phyloP scores from a whole-genome alignment of 2,113 vertebrate genomes.

The Brachyhypopomus gauderio region DNA sequence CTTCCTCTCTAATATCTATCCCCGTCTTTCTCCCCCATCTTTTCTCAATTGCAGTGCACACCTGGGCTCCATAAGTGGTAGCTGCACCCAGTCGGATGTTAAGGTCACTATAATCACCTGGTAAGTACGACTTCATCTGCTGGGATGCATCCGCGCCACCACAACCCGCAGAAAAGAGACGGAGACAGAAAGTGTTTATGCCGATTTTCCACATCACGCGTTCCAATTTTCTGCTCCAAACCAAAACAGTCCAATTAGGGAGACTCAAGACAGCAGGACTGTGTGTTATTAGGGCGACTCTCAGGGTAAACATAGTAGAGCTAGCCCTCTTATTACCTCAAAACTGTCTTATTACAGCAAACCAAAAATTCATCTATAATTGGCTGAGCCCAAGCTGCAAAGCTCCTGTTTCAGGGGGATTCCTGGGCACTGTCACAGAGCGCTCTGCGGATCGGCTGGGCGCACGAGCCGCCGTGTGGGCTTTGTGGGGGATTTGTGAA shows the following conservation, averaged over 20 bases:
- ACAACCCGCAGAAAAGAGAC: not conserved
- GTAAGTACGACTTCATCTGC: too few species aligned
- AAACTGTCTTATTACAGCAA: not conserved
- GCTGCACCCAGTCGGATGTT: not conserved
- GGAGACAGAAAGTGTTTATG: not conserved
- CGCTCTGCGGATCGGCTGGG: too few species aligned
- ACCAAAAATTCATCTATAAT: constrained; percentile 3
- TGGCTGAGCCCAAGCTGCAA: constrained; percentile 1
- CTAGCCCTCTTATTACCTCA: not conserved
- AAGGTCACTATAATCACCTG: not conserved
- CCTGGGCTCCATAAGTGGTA: not conserved
- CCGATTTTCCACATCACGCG: not conserved
- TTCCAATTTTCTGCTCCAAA: not conserved
- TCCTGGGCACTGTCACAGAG: not conserved
- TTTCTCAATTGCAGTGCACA: not conserved
- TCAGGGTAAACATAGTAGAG: not conserved
- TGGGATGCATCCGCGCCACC: not conserved
- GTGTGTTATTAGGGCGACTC: not conserved
- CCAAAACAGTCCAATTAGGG: not conserved
- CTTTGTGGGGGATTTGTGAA: not conserved
- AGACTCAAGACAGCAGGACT: not conserved
- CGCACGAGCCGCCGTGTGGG: too few species aligned
- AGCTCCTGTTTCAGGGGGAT: not conserved
- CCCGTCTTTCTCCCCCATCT: not conserved
- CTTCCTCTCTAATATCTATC: not conserved